Conservation (phyloP, 1,140 invertebrate genomes). For the Musca domestica region DNA sequence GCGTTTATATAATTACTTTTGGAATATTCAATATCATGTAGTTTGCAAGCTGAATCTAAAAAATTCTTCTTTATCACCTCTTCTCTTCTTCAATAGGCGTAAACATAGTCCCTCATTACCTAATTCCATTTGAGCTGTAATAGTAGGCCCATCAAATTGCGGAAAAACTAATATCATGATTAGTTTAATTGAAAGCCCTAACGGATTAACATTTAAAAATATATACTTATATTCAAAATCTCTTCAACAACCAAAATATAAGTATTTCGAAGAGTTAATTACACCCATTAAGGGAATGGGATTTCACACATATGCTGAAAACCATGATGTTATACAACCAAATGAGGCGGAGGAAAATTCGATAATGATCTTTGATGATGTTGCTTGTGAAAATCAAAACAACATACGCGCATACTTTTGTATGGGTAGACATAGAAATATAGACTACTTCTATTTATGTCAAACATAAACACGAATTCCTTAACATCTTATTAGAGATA, state of each 20-base stretch:
- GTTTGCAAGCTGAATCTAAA: slow-evolving; percentile 54
- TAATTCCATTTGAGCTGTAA: too few relatives aligned
- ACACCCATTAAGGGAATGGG: slow-evolving; percentile 26
- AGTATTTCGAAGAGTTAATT: slow-evolving; percentile 32
- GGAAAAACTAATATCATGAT: too few relatives aligned
- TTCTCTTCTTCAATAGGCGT: slow-evolving; percentile 41
- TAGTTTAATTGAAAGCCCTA: slow-evolving; percentile 40
- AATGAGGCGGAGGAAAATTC: slow-evolving; percentile 35
- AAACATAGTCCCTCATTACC: too few relatives aligned
- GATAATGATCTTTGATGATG: slow-evolving; percentile 52
- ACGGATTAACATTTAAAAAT: slow-evolving; percentile 48
- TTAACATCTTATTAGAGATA: slow-evolving; percentile 52
- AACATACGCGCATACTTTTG: slow-evolving; percentile 45
- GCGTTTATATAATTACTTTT: slow-evolving; percentile 41
- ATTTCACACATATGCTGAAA: not conserved
- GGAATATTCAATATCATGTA: slow-evolving; percentile 55
- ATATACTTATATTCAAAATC: slow-evolving; percentile 45
- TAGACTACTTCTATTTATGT: slow-evolving; percentile 50
- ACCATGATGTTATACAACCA: slow-evolving; percentile 24
- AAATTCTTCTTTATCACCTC: slow-evolving; percentile 52
- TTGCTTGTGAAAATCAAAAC: slow-evolving; percentile 42
- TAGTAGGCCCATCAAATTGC: too few relatives aligned
- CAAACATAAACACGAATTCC: slow-evolving; percentile 51
- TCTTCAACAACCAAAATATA: slow-evolving; percentile 41
- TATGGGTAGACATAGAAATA: slow-evolving; percentile 44